Evolutionary conservation across 1,140 invertebrate species (phyloP), one percentile per base, ranked within the genome.

Genomic region (Mya arenaria): DNA sequence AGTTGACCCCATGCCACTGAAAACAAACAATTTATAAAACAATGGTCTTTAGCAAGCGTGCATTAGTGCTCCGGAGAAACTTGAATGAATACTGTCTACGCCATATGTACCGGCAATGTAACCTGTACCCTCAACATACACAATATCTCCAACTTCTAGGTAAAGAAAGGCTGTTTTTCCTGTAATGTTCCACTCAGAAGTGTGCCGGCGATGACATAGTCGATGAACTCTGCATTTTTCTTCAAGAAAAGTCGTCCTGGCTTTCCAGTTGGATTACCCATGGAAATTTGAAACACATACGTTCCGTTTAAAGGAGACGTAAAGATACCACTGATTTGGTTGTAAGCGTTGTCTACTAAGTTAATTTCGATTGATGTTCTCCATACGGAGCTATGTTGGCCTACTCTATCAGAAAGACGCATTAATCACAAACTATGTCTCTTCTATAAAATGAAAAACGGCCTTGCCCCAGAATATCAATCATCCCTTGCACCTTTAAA

Each of bases 81-180:
- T 36, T 13, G 69, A 56, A 25, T 72, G 69, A 19, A 36, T n/a
- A 10, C 48, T 36, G 17, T n/a, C 13, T 3, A n/a, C 10, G 23
- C 4, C 3, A n/a, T 55, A 36, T 2, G 28, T 28, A 1, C 72
- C 72, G 15, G 15, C 3, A 17, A 62, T 62, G 55, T 63, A 32
- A 5, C 72, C 72, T n/a, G 44, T 34, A 19, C 56, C 72, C 25
- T 75, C 56, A 13, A 75, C 28, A 56, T 60, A 75, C 25, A 75
- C 58, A 4, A 41, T 23, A 60, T 75, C 58, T 6, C 58, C 58
- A 44, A 15, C n/a, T 1, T 13, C 13, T 5, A 75, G 39, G 6
- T 39, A 6, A 8, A 37, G 41, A 15, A 75, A 39, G 13, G 72
- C 63, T 6, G 72, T 62, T 25, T 34, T 37, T 4, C 72, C 58